Base-by-base conservation (phyloP, 2,888 invertebrate species). In the Orthonevra nobilis region DNA sequence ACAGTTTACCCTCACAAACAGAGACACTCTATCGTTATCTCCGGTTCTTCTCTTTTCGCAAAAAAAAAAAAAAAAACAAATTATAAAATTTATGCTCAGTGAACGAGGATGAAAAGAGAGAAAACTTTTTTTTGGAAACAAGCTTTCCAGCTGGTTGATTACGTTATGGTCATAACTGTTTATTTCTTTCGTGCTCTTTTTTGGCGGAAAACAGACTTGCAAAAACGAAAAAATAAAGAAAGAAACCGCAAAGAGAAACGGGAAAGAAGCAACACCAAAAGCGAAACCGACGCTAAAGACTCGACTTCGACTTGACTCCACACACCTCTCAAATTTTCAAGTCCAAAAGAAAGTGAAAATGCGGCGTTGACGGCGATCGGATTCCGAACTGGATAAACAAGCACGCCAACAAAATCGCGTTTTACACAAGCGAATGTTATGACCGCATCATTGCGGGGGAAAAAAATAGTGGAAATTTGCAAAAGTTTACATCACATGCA, bases 271-370 rank as follows among this genome's bases (percentile, higher is more conserved):
- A 70, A 77, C 48, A 30, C 30, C 30, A 23, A 17, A 17, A n/a
- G 20, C 30, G 42, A 34, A 50, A 17, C 60, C 52, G 28, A 73
- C 58, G 36, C 73, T 17, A 20, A 52, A 38, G 50, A 28, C 61
- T 56, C 19, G n/a, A n/a, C n/a, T 28, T 58, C 38, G 50, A 28
- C 30, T 36, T 12, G 1, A 7, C 15, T 28, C 63, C 38, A 54
- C 46, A 48, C 60, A 68, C 73, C 56, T 61, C 40, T 48, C 42
- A 64, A 44, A 34, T 42, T 66, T 66, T 66, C 52, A 60, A 61
- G 60, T 79, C 66, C 79, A 73, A 79, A 77, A 68, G 79, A 79
- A 79, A 79, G 79, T 79, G 79, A 79, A 79, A 79, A 79, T 42
- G 52, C 61, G 36, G 32, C 14, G 32, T 46, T 36, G 54, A n/a